phyloP scores from a whole-genome alignment of 1,140 invertebrate genomes.

The Zaprionus davidi region DNA sequence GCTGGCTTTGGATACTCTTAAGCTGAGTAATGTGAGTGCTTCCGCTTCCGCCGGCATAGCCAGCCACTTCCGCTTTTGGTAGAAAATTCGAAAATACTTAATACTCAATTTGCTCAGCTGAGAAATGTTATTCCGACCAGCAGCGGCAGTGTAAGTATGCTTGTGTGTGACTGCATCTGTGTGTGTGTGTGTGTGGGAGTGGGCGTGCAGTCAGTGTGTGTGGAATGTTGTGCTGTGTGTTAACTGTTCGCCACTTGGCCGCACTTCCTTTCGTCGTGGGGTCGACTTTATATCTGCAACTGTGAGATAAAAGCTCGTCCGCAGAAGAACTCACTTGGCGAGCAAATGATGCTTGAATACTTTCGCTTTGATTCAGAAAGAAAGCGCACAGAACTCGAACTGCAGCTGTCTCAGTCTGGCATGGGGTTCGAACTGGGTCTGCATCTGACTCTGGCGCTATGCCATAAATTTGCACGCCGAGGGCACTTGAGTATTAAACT shows the following conservation, averaged over 20 bases:
- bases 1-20: slow-evolving; percentile 45
- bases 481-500: slow-evolving; percentile 26
- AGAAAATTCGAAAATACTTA: slow-evolving; percentile 73
- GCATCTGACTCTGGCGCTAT: neutral
- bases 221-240: slow-evolving; percentile 62
- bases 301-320: slow-evolving; percentile 62
- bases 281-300: slow-evolving; percentile 38
- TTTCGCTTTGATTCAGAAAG: slow-evolving; percentile 57
- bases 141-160: neutral
- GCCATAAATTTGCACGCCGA: slow-evolving; percentile 49
- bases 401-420: neutral
- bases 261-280: slow-evolving; percentile 36
- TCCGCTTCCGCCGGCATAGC: slow-evolving; percentile 63
- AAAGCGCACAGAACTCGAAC: neutral
- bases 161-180: neutral
- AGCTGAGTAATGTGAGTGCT: slow-evolving; percentile 76
- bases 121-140: slow-evolving; percentile 43
- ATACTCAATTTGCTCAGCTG: slow-evolving; percentile 72
- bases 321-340: slow-evolving; percentile 45
- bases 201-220: slow-evolving; percentile 10
- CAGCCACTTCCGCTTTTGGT: slow-evolving; percentile 86
- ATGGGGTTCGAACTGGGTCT: neutral
- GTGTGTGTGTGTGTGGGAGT: neutral
- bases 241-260: slow-evolving; percentile 59
- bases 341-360: slow-evolving; percentile 63